A percentile compares a stretch with the other conserved stretches of the same genome.
Conservation (phyloP, 2,888 invertebrate species). For the Microctonus aethiopoides region DNA sequence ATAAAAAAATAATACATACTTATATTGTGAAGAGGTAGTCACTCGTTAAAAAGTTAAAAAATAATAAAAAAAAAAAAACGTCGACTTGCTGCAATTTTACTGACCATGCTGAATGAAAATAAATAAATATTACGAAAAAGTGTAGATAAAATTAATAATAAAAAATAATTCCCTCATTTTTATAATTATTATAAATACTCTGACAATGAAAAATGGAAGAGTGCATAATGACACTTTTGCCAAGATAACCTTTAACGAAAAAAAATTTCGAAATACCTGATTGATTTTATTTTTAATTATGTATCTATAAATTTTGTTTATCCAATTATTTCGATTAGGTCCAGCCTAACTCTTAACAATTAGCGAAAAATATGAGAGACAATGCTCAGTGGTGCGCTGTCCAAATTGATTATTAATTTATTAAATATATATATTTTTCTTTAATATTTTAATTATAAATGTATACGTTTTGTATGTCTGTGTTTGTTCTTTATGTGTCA, state of each 20-base stretch:
- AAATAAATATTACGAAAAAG: too few species aligned
- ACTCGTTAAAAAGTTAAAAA: conserved; percentile 42
- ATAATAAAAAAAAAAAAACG: not conserved
- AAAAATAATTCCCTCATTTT: too few species aligned
- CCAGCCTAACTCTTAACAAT: conserved; percentile 16
- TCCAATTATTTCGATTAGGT: conserved; percentile 18
- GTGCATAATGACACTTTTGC: too few species aligned
- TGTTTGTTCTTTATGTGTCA: conserved; percentile 14
- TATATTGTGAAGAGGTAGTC: conserved; percentile 60
- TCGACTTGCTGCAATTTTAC: not conserved
- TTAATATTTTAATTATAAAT: too few species aligned
- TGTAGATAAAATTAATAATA: too few species aligned
- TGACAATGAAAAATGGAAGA: too few species aligned
- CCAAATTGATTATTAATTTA: not conserved
- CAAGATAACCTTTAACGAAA: too few species aligned
- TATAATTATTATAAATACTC: too few species aligned
- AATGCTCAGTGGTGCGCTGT: conserved; percentile 13
- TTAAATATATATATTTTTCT: not conserved
- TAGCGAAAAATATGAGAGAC: conserved; percentile 14
- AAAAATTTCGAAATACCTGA: too few species aligned
- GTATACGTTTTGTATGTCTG: conserved; percentile 12
- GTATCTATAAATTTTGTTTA: not conserved
- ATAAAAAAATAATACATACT: conserved; percentile 65
- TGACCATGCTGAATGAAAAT: too few species aligned
- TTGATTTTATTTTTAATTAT: too few species aligned